Percentiles rank a stretch among this genome's conserved stretches.
Conservation (phyloP, 2,888 invertebrate species). For the Rhamphomyia laevipes region DNA sequence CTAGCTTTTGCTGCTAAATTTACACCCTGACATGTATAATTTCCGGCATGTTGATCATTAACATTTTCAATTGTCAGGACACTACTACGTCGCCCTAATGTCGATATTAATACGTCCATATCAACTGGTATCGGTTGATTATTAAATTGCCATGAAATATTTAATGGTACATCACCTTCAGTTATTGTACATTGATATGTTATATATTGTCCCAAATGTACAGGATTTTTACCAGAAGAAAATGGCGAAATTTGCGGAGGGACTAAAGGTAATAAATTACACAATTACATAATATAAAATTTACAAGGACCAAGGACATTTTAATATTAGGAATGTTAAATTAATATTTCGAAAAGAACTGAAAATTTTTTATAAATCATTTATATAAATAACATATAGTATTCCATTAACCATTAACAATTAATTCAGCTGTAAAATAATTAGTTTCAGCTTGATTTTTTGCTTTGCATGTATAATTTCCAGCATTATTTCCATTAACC, state of each 20-base stretch:
- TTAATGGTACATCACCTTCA: constrained; percentile 54
- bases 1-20: constrained; percentile 60
- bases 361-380: neutral
- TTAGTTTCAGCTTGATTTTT: constrained; percentile 43
- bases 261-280: constrained; percentile 16
- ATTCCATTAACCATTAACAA: constrained; percentile 41
- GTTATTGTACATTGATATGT: constrained; percentile 49
- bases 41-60: constrained; percentile 55
- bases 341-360: neutral
- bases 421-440: constrained; percentile 40
- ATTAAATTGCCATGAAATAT: constrained; percentile 49
- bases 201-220: constrained; percentile 48
- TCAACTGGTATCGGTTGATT: constrained; percentile 31
- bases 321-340: neutral
- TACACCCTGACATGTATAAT: constrained; percentile 61
- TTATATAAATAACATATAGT: neutral
- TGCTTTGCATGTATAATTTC: constrained; percentile 46
- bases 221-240: constrained; percentile 48
- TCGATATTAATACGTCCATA: constrained; percentile 42
- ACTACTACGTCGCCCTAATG: constrained; percentile 53
- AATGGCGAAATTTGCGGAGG: constrained; percentile 42
- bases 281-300: neutral
- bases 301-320: neutral
- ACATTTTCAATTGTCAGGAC: constrained; percentile 59
- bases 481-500: constrained; percentile 44